Conservation (phyloP, 2,113 vertebrate genomes). For the Cyanistes caeruleus region DNA sequence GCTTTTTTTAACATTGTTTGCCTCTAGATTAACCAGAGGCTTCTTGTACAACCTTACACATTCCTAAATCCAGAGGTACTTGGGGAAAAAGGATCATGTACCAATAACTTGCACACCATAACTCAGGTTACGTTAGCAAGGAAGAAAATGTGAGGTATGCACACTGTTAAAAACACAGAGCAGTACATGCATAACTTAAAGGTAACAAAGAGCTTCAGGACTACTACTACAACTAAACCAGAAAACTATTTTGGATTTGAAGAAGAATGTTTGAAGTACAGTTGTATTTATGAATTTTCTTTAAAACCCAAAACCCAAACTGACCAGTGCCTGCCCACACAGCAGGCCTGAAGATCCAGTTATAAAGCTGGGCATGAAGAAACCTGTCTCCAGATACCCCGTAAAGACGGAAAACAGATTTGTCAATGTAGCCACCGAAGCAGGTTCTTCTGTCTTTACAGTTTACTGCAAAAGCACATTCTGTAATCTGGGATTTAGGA, state of each 20-base stretch:
- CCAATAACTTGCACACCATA: accelerated
- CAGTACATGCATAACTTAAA: not conserved
- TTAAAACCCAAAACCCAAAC: accelerated
- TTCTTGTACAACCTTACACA: not conserved
- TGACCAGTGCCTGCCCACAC: not conserved
- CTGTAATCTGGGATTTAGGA: not conserved
- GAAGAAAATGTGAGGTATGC: accelerated
- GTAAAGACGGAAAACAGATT: not conserved
- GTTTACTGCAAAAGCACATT: not conserved
- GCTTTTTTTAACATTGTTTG: not conserved
- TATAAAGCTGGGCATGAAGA: not conserved
- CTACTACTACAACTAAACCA: not conserved
- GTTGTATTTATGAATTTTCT: not conserved
- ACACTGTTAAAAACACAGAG: not conserved
- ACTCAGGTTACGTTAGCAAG: not conserved
- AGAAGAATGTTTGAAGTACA: not conserved
- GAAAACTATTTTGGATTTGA: not conserved
- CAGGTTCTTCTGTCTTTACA: not conserved
- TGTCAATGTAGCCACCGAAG: not conserved
- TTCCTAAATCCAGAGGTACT: not conserved
- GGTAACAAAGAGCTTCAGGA: not conserved
- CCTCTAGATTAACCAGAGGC: not conserved
- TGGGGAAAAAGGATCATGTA: not conserved
- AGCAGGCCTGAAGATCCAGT: not conserved
- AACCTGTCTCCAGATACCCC: not conserved